phyloP scores from a whole-genome alignment of 2,113 vertebrate species.

The Megalops atlanticus region DNA sequence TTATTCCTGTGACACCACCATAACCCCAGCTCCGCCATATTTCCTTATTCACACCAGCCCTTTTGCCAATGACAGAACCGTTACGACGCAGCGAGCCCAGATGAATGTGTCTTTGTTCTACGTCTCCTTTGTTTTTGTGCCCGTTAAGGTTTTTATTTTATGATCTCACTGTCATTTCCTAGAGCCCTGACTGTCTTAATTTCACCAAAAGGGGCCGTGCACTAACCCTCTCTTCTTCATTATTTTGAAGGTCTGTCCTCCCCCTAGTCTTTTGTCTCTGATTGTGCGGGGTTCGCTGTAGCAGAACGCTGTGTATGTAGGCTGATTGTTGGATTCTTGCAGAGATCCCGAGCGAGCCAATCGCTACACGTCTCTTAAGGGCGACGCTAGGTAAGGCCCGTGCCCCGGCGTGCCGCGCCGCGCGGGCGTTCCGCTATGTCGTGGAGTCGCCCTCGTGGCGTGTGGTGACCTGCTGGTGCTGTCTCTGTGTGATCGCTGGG shows the following conservation, averaged over 20 bases:
- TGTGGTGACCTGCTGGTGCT: background rate
- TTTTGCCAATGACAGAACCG: too few relatives aligned
- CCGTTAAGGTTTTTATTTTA: background rate
- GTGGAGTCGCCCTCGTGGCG: background rate
- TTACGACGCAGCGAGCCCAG: too few relatives aligned
- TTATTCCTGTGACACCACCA: too few relatives aligned
- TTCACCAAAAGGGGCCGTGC: background rate
- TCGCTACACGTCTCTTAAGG: background rate
- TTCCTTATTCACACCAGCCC: background rate
- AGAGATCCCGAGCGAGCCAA: too few relatives aligned
- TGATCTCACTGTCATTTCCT: background rate
- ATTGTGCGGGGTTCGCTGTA: too few relatives aligned
- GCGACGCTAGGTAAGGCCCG: background rate
- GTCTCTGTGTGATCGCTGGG: background rate
- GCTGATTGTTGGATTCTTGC: conserved; percentile 23
- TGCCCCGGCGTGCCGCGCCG: too few relatives aligned
- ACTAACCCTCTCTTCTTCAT: too few relatives aligned
- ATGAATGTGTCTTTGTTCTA: background rate
- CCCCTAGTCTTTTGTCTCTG: too few relatives aligned
- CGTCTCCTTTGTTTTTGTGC: background rate
- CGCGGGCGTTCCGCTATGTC: too few relatives aligned
- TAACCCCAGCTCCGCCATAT: background rate
- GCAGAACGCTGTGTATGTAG: too few relatives aligned
- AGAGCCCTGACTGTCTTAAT: background rate
- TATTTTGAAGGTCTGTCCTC: too few relatives aligned